Conservation (phyloP, 1,140 invertebrate species). For the Leptoteleia sp. region DNA sequence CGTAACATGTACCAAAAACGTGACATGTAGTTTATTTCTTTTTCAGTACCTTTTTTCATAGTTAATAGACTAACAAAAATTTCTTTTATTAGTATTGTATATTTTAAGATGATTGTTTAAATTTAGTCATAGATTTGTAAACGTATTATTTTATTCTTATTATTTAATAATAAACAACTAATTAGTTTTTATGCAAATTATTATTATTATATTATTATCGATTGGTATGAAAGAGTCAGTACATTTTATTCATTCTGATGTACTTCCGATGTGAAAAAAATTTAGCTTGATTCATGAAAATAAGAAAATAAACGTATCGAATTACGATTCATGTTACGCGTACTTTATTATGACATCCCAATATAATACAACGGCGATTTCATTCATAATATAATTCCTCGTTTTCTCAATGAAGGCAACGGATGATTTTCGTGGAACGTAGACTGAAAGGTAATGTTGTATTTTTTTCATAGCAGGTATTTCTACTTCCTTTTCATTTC, state of each 20-base stretch:
- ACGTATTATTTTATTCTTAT: too few species aligned
- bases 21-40: constrained; percentile 21
- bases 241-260: too few species aligned
- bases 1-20: constrained; percentile 32
- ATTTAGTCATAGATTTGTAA: too few species aligned
- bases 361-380: constrained; percentile 33
- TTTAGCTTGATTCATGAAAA: constrained; percentile 28
- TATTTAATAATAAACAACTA: too few species aligned
- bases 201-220: too few species aligned
- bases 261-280: too few species aligned
- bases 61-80: constrained; percentile 3
- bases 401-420: constrained; percentile 41
- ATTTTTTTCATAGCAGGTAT: constrained; percentile 11
- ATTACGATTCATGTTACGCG: constrained; percentile 44
- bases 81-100: too few species aligned
- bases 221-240: too few species aligned
- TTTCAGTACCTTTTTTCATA: constrained; percentile 42
- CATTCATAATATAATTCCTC: constrained; percentile 45
- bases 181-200: too few species aligned
- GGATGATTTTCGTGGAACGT: constrained; percentile 39
- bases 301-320: constrained; percentile 28
- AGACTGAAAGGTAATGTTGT: constrained; percentile 33
- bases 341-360: constrained; percentile 28
- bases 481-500: constrained; percentile 9
- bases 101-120: too few species aligned